Evolutionary conservation across 1,140 invertebrate genomes (phyloP), one percentile per base, ranked within the genome.

Genomic region (Grapholita molesta): DNA sequence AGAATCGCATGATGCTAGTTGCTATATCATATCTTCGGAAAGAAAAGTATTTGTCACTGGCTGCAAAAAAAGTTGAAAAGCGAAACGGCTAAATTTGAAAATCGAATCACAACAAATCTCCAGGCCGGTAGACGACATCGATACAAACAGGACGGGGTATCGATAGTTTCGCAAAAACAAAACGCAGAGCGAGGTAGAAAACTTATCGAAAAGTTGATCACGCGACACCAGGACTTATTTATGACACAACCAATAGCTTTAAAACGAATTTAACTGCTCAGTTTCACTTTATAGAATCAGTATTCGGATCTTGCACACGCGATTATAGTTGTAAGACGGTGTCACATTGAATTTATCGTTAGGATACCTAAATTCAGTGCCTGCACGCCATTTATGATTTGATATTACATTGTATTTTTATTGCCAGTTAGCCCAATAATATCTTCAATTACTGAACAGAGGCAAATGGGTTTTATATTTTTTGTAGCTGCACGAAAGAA

Each of bases 211-310:
- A 70, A 61, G 30, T 70, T 66, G 55, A 69, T 73, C 69, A 69
- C 69, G 70, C 25, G 35, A 55, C 68, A 70, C 61, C 42, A 48
- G 35, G 53, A 21, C 18, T 35, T 65, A 65, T 65, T 65, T 65
- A 65, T 33, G 64, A 65, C 33, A n/a, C 18, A 38, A 25, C 30
- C 64, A 65, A 65, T 65, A 70, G 64, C 64, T 67, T 73, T 70
- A 73, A 78, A 73, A 73, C 68, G 57, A 71, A 78, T 75, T 70
- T 71, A 75, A 73, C 73, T 69, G 70, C 70, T 77, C 70, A 74
- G 70, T 74, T 74, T 74, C 70, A 77, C 72, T 77, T 78, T 75
- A 78, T 73, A 70, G 76, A 77, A 77, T 77, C 73, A 75, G 71
- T 68, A 74, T 72, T 72, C 42, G 11, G 64, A 74, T 74, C 66